A percentile compares a stretch with the other conserved stretches of the same genome.
Conservation (phyloP, 1,140 invertebrate species). For the Caenorhabditis tropicalis region DNA sequence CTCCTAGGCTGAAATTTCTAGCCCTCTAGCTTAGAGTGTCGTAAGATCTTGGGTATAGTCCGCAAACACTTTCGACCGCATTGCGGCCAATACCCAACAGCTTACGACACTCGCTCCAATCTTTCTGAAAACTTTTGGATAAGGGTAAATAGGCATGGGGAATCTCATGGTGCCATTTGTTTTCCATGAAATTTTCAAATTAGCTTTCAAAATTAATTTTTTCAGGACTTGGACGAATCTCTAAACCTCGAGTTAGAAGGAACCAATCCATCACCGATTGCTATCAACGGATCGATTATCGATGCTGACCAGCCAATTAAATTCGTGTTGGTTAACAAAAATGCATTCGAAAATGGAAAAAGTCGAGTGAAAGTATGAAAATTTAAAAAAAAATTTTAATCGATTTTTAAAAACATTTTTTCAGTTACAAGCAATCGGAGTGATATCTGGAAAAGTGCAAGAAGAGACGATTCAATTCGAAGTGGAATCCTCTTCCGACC, state of each 20-base stretch:
- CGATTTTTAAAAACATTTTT: background rate
- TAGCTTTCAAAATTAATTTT: background rate
- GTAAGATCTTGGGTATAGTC: too few species aligned
- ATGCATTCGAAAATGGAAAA: slow-evolving; percentile 31
- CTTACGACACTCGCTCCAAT: too few species aligned
- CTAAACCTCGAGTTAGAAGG: background rate
- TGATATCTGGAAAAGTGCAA: slow-evolving; percentile 27
- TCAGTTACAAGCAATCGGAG: slow-evolving; percentile 26
- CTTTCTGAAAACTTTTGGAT: too few species aligned
- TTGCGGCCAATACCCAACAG: too few species aligned
- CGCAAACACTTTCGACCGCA: too few species aligned
- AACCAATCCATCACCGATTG: slow-evolving; percentile 3
- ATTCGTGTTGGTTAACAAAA: slow-evolving; percentile 2
- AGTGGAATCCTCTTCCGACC: background rate
- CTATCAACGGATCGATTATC: slow-evolving; percentile 1
- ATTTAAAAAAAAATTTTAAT: background rate
- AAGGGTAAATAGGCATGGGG: too few species aligned
- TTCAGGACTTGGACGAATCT: background rate
- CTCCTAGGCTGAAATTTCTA: too few species aligned
- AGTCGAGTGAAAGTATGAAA: background rate
- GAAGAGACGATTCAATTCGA: slow-evolving; percentile 23
- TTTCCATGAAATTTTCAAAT: too few species aligned
- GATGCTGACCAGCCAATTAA: slow-evolving; percentile 1
- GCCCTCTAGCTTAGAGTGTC: too few species aligned
- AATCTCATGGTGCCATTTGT: too few species aligned